Evolutionary conservation across 2,888 invertebrate species (phyloP).

Genomic region (Paralinhomoeus sp.): DNA sequence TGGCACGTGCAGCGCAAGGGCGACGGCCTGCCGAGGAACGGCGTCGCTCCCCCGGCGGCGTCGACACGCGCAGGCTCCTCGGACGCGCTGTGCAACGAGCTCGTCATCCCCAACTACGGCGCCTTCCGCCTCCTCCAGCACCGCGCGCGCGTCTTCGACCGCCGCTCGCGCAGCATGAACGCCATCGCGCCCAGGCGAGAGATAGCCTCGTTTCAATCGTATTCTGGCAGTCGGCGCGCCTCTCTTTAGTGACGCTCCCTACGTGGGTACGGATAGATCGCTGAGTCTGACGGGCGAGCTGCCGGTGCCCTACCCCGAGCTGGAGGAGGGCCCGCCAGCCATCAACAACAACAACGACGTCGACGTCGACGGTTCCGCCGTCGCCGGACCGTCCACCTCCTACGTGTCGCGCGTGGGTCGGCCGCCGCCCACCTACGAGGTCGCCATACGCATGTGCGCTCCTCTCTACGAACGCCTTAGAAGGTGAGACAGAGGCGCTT

Average conservation of each 20-base stretch:
- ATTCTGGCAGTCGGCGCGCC: too few species aligned
- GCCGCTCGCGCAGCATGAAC: too few species aligned
- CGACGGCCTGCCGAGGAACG: not conserved
- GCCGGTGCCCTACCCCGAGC: not conserved
- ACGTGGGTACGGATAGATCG: too few species aligned
- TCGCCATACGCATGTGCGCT: slow-evolving; percentile 36
- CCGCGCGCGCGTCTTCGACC: too few species aligned
- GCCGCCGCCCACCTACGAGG: slow-evolving; percentile 40
- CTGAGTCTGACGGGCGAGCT: not conserved
- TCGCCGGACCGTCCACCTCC: not conserved
- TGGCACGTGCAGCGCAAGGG: not conserved
- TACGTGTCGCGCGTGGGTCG: slow-evolving; percentile 12
- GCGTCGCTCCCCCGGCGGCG: slow-evolving; percentile 8
- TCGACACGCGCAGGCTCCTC: slow-evolving; percentile 9
- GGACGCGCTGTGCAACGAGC: slow-evolving; percentile 1
- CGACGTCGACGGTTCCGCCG: not conserved
- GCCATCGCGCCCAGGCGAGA: too few species aligned
- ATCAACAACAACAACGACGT: not conserved
- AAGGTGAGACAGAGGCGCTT: too few species aligned
- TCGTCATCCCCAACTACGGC: slow-evolving; percentile 6
- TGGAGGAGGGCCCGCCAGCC: too few species aligned
- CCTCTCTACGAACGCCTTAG: slow-evolving; percentile 21
- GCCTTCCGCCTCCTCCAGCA: not conserved
- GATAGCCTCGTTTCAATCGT: too few species aligned
- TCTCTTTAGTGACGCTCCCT: too few species aligned